Evolutionary conservation across 2,888 invertebrate genomes (phyloP).

Genomic region (Cyrtodaria siliqua): DNA sequence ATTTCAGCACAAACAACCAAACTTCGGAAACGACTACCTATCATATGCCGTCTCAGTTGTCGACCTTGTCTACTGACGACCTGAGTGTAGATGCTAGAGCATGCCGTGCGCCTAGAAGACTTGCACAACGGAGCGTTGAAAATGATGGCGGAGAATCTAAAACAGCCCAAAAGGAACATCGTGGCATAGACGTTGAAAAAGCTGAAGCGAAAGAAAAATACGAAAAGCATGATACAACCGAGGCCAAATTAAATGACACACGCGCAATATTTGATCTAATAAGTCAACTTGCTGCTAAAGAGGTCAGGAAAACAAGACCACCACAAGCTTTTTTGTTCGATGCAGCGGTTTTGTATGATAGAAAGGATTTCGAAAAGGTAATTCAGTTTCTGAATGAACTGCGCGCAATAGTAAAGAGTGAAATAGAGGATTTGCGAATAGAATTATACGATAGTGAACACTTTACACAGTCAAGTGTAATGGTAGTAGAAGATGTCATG

Average conservation of each 20-base stretch:
- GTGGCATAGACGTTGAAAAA: too few relatives aligned
- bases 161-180: too few relatives aligned
- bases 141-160: too few relatives aligned
- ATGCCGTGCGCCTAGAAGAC: slow-evolving; percentile 3
- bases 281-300: slow-evolving; percentile 2
- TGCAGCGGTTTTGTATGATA: slow-evolving; percentile 56
- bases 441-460: slow-evolving; percentile 53
- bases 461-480: slow-evolving; percentile 40
- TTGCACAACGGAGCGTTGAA: too few relatives aligned
- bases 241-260: not conserved
- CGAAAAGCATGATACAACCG: not conserved
- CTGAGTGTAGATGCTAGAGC: slow-evolving; percentile 12
- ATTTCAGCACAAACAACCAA: too few relatives aligned
- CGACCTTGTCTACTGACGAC: slow-evolving; percentile 15
- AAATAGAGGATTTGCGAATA: slow-evolving; percentile 30
- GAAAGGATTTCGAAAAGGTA: slow-evolving; percentile 37
- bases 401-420: not conserved
- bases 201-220: not conserved
- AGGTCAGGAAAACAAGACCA: not conserved
- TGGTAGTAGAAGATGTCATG: slow-evolving; percentile 49
- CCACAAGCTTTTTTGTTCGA: slow-evolving; percentile 30
- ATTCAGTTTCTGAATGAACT: slow-evolving; percentile 30
- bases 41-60: too few relatives aligned
- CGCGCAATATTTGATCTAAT: slow-evolving; percentile 12
- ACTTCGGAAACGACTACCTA: too few relatives aligned